These are phyloP conservation scores for Bos indicus DNA, from an alignment of 2,113 vertebrate species.

Conservation along the genomic window DNA sequence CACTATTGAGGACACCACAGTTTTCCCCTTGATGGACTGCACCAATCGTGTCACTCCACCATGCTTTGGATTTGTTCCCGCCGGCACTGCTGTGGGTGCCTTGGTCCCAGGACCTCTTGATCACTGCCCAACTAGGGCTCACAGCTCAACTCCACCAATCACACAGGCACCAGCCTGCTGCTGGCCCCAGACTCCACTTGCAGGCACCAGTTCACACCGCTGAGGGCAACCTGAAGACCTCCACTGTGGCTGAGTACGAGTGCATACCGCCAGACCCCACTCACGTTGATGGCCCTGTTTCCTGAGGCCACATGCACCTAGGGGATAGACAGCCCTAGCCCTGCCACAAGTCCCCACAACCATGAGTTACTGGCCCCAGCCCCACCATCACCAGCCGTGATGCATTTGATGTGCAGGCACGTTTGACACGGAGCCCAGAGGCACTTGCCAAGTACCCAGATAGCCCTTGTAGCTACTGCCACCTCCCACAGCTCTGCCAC, in stretches of 20 bases:
- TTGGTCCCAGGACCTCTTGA: neutral
- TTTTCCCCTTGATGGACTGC: neutral
- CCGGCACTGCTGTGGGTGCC: neutral
- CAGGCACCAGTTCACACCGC: fast-evolving
- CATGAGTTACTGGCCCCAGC: neutral
- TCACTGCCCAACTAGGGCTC: neutral
- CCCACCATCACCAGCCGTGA: neutral
- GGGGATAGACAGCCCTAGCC: neutral
- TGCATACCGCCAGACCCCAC: fast-evolving
- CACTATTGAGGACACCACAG: neutral
- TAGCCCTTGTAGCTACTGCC: neutral
- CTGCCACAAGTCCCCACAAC: no score
- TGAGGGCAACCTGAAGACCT: neutral
- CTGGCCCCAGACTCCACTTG: neutral
- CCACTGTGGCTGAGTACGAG: neutral
- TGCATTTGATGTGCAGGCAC: neutral
- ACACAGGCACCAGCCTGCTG: no score
- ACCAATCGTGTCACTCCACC: neutral
- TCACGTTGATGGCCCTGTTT: neutral
- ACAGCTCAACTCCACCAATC: neutral
- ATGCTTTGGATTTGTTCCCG: neutral
- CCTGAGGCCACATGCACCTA: no score
- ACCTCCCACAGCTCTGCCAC: neutral
- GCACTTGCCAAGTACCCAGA: neutral
- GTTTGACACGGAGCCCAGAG: neutral